Evolutionary conservation across 2,113 vertebrate genomes (phyloP), one percentile per base, ranked within the genome.

Genomic region (Tragelaphus buxtoni): DNA sequence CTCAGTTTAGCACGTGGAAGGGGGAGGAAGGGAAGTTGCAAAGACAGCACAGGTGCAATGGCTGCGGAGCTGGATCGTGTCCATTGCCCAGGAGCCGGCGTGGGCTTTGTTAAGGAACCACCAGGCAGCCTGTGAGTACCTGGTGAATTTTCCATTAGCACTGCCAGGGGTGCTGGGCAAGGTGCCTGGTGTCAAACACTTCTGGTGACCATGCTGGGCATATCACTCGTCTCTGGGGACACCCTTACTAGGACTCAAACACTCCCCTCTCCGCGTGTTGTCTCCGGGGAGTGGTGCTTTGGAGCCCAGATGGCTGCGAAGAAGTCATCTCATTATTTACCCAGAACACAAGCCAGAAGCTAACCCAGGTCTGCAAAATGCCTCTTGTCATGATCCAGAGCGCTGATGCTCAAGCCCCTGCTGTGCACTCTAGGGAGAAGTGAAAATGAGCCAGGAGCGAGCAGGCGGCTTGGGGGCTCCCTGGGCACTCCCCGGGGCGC

Each of bases 1-100:
- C 91, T 92, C 90, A 26, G 39, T 95, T 93, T n/a, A 96, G 92
- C 87, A 83, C 53, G 55, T 49, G 65, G 92, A 53, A 96, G 93
- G 39, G 86, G 28, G 69, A 89, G 35, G 83, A 82, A 65, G 79
- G 12, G 56, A 77, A 45, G 7, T 20, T 35, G 32, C 35, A 17
- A 69, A 63, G 79, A 61, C 26, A 74, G 80, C 20, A 2, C 51
- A 55, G 63, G 61, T 55, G 35, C 12, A 14, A 39, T 28, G 20
- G 26, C 24, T 39, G n/a, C 5, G n/a, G 42, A 65, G 53, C 32
- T 16, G 30, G 32, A 30, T 49, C 32, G 24, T 24, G 11, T 5
- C 30, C 11, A 0, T 32, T 1, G 9, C 55, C 63, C 22, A 42
- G 96, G 86, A 42, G 18, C 39, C 42, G 26, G 45, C 3, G 0